These are phyloP conservation scores for Gadopsis bispinosus DNA, from an alignment of 2,797 vertebrate species.

Conservation along the genomic window DNA sequence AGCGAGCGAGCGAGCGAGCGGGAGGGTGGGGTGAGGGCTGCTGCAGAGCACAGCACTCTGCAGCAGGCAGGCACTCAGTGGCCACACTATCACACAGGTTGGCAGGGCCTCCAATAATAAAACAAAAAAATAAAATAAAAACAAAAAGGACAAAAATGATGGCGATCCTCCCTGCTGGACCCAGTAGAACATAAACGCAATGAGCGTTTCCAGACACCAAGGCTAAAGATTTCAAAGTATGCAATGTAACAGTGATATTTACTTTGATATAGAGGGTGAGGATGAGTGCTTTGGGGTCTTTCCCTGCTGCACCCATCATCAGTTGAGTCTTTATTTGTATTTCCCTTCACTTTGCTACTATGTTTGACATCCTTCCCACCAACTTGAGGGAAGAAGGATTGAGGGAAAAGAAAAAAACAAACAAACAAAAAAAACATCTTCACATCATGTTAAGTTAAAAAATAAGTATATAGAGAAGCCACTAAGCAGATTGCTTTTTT, in stretches of 20 bases:
- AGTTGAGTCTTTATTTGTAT: constrained; percentile 71
- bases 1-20: constrained; percentile 24
- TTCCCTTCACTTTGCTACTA: constrained; percentile 86
- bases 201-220: constrained; percentile 78
- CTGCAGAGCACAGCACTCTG: constrained; percentile 77
- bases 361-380: constrained; percentile 78
- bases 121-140: constrained; percentile 15
- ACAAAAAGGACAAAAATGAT: constrained; percentile 37
- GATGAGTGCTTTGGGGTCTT: constrained; percentile 49
- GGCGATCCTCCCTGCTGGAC: constrained; percentile 73
- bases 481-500: constrained; percentile 80
- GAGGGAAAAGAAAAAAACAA: constrained; percentile 9
- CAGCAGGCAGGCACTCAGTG: constrained; percentile 89
- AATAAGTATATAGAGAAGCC: constrained; percentile 78
- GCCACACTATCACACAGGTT: constrained; percentile 85
- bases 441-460: constrained; percentile 80
- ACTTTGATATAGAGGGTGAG: constrained; percentile 76
- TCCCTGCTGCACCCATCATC: constrained; percentile 63
- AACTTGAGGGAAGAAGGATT: constrained; percentile 74
- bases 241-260: constrained; percentile 86
- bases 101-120: constrained; percentile 77
- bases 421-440: constrained; percentile 55
- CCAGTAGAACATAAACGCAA: constrained; percentile 64
- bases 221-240: constrained; percentile 81
- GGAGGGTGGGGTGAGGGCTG: constrained; percentile 61